Conservation (phyloP, 2,888 invertebrate species). For the Frankliniella fusca region DNA sequence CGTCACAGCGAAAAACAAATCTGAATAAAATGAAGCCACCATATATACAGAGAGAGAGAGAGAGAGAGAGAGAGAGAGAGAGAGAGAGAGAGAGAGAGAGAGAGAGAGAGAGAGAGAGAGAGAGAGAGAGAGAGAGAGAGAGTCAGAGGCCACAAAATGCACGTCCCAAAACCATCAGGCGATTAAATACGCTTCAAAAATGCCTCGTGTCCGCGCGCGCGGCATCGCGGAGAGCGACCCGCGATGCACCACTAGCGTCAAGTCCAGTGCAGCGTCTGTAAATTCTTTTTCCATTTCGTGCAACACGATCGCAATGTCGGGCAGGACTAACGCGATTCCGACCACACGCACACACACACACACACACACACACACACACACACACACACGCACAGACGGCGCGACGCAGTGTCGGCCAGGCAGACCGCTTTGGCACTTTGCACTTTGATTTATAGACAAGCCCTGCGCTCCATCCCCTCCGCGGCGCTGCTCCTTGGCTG, state of each 20-base stretch:
- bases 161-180: too few relatives aligned
- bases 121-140: not conserved
- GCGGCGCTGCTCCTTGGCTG: not conserved
- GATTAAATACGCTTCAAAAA: too few relatives aligned
- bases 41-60: not conserved
- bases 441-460: slow-evolving; percentile 16
- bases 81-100: slow-evolving; percentile 1
- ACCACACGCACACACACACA: slow-evolving; percentile 3
- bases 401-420: not conserved
- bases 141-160: not conserved
- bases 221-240: too few relatives aligned
- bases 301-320: too few relatives aligned
- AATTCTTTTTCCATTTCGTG: too few relatives aligned
- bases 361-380: slow-evolving; percentile 7
- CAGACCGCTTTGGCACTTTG: slow-evolving; percentile 24
- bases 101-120: not conserved
- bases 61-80: slow-evolving; percentile 1
- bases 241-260: not conserved
- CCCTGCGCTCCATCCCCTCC: not conserved
- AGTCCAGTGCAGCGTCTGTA: too few relatives aligned
- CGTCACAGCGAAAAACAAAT: not conserved
- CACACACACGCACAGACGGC: not conserved
- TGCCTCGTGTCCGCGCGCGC: too few relatives aligned
- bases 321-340: slow-evolving; percentile 3
- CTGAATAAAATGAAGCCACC: not conserved